Evolutionary conservation across 2,888 invertebrate genomes (phyloP).

Genomic region (Zygaena filipendulae): DNA sequence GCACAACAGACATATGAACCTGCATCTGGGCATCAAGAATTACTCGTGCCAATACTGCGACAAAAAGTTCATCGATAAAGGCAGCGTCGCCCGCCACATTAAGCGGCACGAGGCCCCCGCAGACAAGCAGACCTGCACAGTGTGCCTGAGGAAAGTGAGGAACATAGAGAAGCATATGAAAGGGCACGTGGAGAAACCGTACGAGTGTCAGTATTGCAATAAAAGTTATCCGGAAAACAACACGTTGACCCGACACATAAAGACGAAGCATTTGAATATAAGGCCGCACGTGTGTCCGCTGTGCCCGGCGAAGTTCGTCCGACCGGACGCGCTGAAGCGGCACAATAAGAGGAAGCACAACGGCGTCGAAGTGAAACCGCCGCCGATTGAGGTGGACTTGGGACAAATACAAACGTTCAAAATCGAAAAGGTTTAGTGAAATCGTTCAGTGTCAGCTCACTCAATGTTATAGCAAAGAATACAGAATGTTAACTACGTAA

Average conservation of each 20-base stretch:
- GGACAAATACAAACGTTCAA: too few relatives aligned
- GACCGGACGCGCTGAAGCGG: neutral
- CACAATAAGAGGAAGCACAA: too few relatives aligned
- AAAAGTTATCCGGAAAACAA: conserved; percentile 18
- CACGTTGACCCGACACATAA: conserved; percentile 21
- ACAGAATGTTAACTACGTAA: too few relatives aligned
- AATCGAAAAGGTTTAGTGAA: too few relatives aligned
- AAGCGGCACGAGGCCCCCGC: conserved; percentile 8
- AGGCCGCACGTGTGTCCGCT: neutral
- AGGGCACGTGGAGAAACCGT: conserved; percentile 17
- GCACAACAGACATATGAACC: conserved; percentile 16
- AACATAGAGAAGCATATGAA: conserved; percentile 21
- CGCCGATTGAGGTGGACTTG: too few relatives aligned
- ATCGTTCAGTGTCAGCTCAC: too few relatives aligned
- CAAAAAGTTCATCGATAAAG: conserved; percentile 12
- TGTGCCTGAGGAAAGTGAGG: conserved; percentile 20
- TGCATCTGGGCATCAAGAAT: conserved; percentile 12
- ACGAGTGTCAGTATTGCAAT: conserved; percentile 9
- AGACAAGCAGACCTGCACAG: conserved; percentile 15
- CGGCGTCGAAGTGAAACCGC: too few relatives aligned
- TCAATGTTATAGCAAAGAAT: too few relatives aligned
- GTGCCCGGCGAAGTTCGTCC: neutral
- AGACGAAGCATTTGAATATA: neutral
- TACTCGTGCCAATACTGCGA: conserved; percentile 15
- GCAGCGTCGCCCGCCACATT: conserved; percentile 10